Conservation (phyloP, 2,888 invertebrate genomes). For the Gastracanthus pulcherrimus region DNA sequence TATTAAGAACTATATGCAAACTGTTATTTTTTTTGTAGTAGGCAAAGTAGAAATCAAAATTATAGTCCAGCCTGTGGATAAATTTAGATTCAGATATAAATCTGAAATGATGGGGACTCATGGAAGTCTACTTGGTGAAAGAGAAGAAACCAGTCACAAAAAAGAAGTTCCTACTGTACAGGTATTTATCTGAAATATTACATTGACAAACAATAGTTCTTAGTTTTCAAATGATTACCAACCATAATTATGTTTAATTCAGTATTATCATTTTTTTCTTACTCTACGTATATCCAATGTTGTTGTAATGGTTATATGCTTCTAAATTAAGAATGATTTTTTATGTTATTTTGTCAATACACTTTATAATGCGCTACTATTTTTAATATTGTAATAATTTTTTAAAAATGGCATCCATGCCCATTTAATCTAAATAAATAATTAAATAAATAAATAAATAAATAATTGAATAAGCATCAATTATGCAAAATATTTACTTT, state of each 20-base stretch:
- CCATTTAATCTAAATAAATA: too few relatives aligned
- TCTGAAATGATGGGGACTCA: slow-evolving; percentile 91
- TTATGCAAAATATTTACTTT: too few relatives aligned
- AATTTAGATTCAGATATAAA: slow-evolving; percentile 90
- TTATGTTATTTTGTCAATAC: too few relatives aligned
- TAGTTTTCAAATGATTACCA: neutral
- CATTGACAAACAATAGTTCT: neutral
- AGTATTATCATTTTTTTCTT: too few relatives aligned
- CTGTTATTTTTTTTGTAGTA: neutral
- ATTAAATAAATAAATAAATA: too few relatives aligned
- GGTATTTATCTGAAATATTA: slow-evolving; percentile 74
- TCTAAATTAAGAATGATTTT: neutral
- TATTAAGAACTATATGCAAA: neutral
- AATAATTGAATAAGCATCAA: too few relatives aligned
- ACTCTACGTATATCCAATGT: too few relatives aligned
- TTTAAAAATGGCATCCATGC: too few relatives aligned
- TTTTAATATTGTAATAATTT: too few relatives aligned
- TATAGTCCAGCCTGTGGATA: slow-evolving; percentile 86
- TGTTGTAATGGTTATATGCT: too few relatives aligned
- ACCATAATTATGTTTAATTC: slow-evolving; percentile 4
- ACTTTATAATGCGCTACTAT: too few relatives aligned
- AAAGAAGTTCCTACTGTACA: slow-evolving; percentile 88
- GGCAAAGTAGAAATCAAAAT: slow-evolving; percentile 80
- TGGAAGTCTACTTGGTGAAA: slow-evolving; percentile 86
- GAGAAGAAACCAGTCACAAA: slow-evolving; percentile 80